Conservation (phyloP, 2,113 vertebrate species). For the Microtus oregoni region DNA sequence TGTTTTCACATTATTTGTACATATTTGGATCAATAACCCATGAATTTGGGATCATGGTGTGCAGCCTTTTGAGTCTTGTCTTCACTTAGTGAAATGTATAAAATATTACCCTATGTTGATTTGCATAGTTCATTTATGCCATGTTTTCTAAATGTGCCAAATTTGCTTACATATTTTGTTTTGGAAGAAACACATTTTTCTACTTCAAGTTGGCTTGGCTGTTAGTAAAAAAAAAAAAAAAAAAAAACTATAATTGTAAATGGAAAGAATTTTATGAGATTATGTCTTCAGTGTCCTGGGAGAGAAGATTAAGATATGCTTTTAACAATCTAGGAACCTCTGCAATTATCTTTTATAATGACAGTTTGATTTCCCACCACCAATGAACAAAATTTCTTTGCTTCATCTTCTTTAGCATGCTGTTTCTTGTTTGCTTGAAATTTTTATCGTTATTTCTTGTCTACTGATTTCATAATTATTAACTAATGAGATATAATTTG, state of each 20-base stretch:
- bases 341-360: not conserved
- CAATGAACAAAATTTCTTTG: not conserved
- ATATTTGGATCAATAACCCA: not conserved
- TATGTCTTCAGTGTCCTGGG: not conserved
- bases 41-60: not conserved
- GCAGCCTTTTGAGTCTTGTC: not conserved
- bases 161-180: not conserved
- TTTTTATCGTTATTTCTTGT: not conserved
- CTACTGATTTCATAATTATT: not conserved
- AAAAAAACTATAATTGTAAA: not conserved
- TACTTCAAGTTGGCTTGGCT: not conserved
- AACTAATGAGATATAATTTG: not conserved
- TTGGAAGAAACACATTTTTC: not conserved
- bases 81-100: not conserved
- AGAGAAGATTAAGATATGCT: not conserved
- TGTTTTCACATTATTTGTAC: not conserved
- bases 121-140: not conserved
- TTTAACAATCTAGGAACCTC: no score
- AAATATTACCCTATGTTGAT: not conserved
- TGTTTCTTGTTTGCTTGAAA: not conserved
- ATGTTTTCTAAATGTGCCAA: not conserved
- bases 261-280: not conserved
- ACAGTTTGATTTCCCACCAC: not conserved
- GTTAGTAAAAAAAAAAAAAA: no score
- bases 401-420: not conserved